Evolutionary conservation across 2,797 vertebrate species (phyloP).

Genomic region (Sandelia bainsii): DNA sequence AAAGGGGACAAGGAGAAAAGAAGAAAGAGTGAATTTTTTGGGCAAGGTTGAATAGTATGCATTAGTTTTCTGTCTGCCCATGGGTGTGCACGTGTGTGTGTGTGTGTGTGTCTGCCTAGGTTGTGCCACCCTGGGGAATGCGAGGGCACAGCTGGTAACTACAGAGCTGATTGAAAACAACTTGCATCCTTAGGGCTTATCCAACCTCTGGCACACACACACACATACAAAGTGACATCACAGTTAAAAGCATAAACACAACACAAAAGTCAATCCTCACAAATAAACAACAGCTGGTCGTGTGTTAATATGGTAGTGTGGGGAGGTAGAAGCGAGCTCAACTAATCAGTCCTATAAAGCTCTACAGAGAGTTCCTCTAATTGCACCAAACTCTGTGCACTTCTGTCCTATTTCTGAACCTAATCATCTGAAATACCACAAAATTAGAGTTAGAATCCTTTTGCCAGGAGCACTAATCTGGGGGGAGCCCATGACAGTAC

Average conservation of each 20-base stretch:
- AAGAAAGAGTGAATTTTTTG: slow-evolving; percentile 61
- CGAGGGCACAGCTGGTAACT: slow-evolving; percentile 85
- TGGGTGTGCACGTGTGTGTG: slow-evolving; percentile 35
- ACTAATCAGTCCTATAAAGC: slow-evolving; percentile 76
- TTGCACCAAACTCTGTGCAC: slow-evolving; percentile 75
- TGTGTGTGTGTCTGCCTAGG: slow-evolving; percentile 55
- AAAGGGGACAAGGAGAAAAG: slow-evolving; percentile 69
- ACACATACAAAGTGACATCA: slow-evolving; percentile 58
- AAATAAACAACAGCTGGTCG: slow-evolving; percentile 82
- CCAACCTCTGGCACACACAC: slow-evolving; percentile 67
- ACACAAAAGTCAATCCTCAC: slow-evolving; percentile 65
- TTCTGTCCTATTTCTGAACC: slow-evolving; percentile 80
- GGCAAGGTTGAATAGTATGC: slow-evolving; percentile 67
- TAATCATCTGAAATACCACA: slow-evolving; percentile 81
- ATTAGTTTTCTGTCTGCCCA: slow-evolving; percentile 52
- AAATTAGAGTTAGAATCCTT: slow-evolving; percentile 80
- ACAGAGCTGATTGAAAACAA: slow-evolving; percentile 87
- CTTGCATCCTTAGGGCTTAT: slow-evolving; percentile 79
- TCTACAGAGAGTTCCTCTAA: slow-evolving; percentile 75
- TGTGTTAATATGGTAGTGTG: slow-evolving; percentile 63
- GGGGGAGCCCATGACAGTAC: slow-evolving; percentile 67
- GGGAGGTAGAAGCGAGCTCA: slow-evolving; percentile 65
- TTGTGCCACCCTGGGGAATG: slow-evolving; percentile 74
- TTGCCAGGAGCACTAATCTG: slow-evolving; percentile 77
- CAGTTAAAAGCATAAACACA: slow-evolving; percentile 71